Base-by-base conservation (phyloP, 2,113 vertebrate species). In the Dromas ardeola region DNA sequence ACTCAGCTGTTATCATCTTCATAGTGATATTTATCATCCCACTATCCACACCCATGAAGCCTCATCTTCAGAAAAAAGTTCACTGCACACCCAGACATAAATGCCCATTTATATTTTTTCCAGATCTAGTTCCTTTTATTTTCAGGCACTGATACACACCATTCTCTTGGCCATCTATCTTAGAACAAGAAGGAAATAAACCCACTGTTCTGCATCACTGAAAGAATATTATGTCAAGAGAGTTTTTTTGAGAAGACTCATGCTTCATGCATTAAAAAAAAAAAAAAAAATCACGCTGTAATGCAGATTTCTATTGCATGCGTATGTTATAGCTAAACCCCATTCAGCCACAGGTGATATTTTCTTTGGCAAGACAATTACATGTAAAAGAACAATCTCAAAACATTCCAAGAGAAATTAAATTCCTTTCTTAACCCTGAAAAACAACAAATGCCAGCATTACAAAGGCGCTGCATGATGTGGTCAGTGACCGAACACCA, bases 201-300 rank as follows among this genome's bases (percentile, higher is more conserved):
- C 45, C 50, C 53, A 58, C n/a, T 73, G 61, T 56, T 77, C 55
- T 58, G 29, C 36, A 56, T 52, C 55, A 88, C 73, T 90, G 52
- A 17, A 94, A 80, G 59, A 84, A 22, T 61, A 61, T 73, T 87
- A 61, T 13, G 26, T 38, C 76, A 91, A 67, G 27, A 78, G 25
- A 81, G 13, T 49, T 88, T 65, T 65, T 78, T 88, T 27, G 6
- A 81, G 56, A 90, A 29, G 11, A 82, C 22, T 96, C 94, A 96
- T 95, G 95, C 95, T 92, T 94, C 97, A 94, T 97, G 97, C 95
- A 93, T 76, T 77, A 13, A 52, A 66, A 81, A 63, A 49, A 83
- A 81, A 67, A 20, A 58, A 67, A 26, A 69, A 6, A 52, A 56
- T 38, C 38, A 85, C 87, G 81, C 62, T 90, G 36, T 53, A 82